phyloP scores from a whole-genome alignment of 37 sponge, comb jelly and placozoan species.

The Beroe ovata region DNA sequence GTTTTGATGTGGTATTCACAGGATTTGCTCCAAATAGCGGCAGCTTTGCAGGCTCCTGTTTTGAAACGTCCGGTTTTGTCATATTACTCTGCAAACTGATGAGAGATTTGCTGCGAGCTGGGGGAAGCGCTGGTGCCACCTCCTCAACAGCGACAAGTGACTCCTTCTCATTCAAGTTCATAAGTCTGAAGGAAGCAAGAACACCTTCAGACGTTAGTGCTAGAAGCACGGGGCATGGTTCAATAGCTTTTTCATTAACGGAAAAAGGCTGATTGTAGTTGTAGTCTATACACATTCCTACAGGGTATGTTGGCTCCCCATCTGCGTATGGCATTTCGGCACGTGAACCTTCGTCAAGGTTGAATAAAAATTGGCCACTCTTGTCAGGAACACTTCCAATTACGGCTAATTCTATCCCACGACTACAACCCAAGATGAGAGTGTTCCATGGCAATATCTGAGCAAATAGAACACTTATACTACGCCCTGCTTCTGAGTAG shows the following conservation, averaged over 20 bases:
- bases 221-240: slow-evolving; percentile 3
- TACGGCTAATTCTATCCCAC: slow-evolving; percentile 29
- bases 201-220: slow-evolving; percentile 43
- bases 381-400: slow-evolving; percentile 23
- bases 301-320: slow-evolving; percentile 64
- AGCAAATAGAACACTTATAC: neutral
- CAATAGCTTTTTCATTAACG: neutral
- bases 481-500: slow-evolving; percentile 54
- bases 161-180: neutral
- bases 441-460: slow-evolving; percentile 57
- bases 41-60: neutral
- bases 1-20: neutral
- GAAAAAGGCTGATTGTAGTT: slow-evolving; percentile 32
- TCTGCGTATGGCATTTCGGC: slow-evolving; percentile 59
- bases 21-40: neutral
- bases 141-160: neutral
- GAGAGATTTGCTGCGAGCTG: neutral
- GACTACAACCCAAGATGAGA: slow-evolving; percentile 34
- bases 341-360: slow-evolving; percentile 48
- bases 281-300: slow-evolving; percentile 57
- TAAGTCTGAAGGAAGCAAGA: neutral
- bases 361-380: slow-evolving; percentile 50
- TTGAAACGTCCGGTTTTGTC: neutral
- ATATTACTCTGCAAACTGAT: neutral
- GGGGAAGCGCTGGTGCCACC: neutral